Percentiles rank a stretch among this genome's conserved stretches.
phyloP scores from a whole-genome alignment of 1,140 invertebrate species.

The Dryas iulia region DNA sequence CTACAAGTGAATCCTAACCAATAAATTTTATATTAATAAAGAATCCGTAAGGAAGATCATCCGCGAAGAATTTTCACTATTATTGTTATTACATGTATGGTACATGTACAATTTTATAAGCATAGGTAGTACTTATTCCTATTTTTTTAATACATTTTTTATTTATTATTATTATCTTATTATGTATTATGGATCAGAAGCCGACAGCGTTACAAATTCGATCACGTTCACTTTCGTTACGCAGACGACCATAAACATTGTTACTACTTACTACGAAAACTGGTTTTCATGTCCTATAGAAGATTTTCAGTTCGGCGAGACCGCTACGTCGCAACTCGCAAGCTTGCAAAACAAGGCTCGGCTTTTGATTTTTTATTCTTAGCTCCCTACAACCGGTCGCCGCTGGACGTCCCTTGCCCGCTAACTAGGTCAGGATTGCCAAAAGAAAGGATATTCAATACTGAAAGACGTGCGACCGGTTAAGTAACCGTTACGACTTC shows the following conservation, averaged over 20 bases:
- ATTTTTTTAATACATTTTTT: no score
- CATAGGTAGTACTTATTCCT: no score
- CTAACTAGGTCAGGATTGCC: conserved; percentile 4
- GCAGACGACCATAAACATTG: background rate
- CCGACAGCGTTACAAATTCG: background rate
- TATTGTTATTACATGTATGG: no score
- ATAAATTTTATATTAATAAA: no score
- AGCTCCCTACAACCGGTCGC: background rate
- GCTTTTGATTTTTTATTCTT: background rate
- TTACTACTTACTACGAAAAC: background rate
- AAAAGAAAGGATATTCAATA: conserved; percentile 5
- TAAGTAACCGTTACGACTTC: background rate
- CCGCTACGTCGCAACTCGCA: background rate
- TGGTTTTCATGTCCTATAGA: background rate
- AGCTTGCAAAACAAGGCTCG: background rate
- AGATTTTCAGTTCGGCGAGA: background rate
- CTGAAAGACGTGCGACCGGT: background rate
- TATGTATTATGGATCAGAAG: background rate
- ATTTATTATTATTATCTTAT: no score
- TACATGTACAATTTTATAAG: no score
- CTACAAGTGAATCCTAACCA: no score
- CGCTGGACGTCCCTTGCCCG: background rate
- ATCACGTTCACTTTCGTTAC: background rate
- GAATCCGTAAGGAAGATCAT: no score
- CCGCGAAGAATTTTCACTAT: no score